Base-by-base conservation (phyloP, 2,888 invertebrate species). In the Cerastis leucographa region DNA sequence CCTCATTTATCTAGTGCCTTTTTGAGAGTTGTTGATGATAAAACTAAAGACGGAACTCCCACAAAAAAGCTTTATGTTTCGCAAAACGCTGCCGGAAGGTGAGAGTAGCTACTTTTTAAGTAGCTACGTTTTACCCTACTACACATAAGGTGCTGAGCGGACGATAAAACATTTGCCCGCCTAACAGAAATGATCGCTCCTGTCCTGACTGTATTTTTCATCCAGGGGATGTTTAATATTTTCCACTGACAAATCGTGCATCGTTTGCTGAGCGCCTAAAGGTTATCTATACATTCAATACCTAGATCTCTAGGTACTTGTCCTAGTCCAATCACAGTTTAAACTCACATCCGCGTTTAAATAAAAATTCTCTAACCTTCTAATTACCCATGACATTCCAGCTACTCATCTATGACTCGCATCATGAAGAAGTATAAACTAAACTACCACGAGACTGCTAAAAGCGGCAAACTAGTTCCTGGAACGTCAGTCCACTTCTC, bases 341-440 rank as follows among this genome's bases (percentile, higher is more conserved):
- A 9, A 56, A 44, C n/a, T 12, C 2, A 46, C 54, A 14, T 22
- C 4, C 11, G 14, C 0, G 2, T 17, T 61, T 4, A 35, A 64
- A n/a, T 5, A 40, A 46, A 40, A 61, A 17, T 7, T 12, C 14
- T 25, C 44, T 22, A n/a, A 42, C 19, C 8, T 40, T 22, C 22
- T 74, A 14, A n/a, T 5, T 25, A 42, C n/a, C 4, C 0, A 29
- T 69, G 78, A 56, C 12, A 54, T 87, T 89, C 44, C 91, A 98
- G 98, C 81, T 99, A 98, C 91, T 97, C 97, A 51, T 97, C 97
- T 83, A 99, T 99, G 99, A 96, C 98, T 79, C 97, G 99, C 76
- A 97, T 99, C 54, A 96, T 98, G 90, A 99, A 99, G 93, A 97
- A 97, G 76, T 99, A 99, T 95, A 98, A 98, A 89, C 97, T 99